A percentile compares a stretch with the other conserved stretches of the same genome.
These are phyloP conservation scores for Aldrovandia affinis DNA, from an alignment of 2,797 vertebrate genomes.

Conservation along the genomic window DNA sequence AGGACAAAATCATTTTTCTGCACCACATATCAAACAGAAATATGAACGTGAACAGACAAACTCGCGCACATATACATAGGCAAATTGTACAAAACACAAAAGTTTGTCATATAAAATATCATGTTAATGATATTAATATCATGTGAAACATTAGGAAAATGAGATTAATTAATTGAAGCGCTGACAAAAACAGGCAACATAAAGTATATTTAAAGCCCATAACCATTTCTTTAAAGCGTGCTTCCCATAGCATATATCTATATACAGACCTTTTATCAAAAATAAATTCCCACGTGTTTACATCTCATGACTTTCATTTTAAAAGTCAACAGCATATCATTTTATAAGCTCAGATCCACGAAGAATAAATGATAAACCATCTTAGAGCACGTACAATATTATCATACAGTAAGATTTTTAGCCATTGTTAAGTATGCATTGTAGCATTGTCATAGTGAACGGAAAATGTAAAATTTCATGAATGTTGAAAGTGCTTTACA, in stretches of 20 bases:
- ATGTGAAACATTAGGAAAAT: not conserved
- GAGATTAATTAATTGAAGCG: not conserved
- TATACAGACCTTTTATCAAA: not conserved
- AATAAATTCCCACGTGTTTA: not conserved
- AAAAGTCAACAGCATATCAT: not conserved
- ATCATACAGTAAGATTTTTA: too few species aligned
- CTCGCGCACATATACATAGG: not conserved
- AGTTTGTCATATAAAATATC: not conserved
- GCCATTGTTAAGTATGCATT: not conserved
- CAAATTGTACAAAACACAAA: slow-evolving; percentile 3
- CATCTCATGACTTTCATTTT: not conserved
- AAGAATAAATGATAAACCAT: not conserved
- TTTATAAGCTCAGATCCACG: not conserved
- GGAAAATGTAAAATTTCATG: not conserved
- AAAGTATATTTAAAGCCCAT: not conserved
- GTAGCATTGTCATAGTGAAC: not conserved
- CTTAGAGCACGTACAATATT: not conserved
- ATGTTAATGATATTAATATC: too few species aligned
- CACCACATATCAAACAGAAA: not conserved
- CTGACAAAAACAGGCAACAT: not conserved
- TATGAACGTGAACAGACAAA: not conserved
- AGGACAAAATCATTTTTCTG: not conserved
- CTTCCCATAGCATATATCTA: not conserved
- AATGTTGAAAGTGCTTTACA: not conserved
- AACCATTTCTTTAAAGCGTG: not conserved